Evolutionary conservation across 2,797 vertebrate genomes (phyloP).

Genomic region (Dromococcyx pavoninus): DNA sequence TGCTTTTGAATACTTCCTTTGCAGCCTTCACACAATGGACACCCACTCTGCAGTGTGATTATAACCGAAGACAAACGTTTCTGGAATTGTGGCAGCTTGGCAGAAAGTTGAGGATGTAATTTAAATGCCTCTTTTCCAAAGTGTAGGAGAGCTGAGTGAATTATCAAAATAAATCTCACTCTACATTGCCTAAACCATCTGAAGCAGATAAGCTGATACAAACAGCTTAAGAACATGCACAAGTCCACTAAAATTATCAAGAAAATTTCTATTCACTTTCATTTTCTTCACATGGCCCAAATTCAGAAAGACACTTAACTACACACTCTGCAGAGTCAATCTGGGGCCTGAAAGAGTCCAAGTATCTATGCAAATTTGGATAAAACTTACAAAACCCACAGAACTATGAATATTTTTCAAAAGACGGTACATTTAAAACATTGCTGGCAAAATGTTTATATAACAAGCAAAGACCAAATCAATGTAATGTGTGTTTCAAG

Average conservation of each 20-base stretch:
- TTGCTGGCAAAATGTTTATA: not conserved
- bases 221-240: fast-evolving
- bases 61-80: not conserved
- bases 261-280: not conserved
- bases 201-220: not conserved
- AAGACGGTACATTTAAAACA: not conserved
- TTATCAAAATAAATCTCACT: not conserved
- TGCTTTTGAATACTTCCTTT: not conserved
- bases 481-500: conserved; percentile 51
- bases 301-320: not conserved
- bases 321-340: not conserved
- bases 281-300: not conserved
- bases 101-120: not conserved
- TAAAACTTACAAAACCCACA: not conserved
- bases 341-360: not conserved
- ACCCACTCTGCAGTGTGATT: not conserved
- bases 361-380: not conserved
- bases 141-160: not conserved
- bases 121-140: not conserved
- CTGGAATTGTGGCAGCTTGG: not conserved
- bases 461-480: conserved; percentile 17
- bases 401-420: not conserved
- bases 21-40: fast-evolving
- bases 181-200: not conserved
- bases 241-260: not conserved